A percentile compares a stretch with the other conserved stretches of the same genome.
phyloP scores from a whole-genome alignment of 2,888 invertebrate species.

The Acleris laterana region DNA sequence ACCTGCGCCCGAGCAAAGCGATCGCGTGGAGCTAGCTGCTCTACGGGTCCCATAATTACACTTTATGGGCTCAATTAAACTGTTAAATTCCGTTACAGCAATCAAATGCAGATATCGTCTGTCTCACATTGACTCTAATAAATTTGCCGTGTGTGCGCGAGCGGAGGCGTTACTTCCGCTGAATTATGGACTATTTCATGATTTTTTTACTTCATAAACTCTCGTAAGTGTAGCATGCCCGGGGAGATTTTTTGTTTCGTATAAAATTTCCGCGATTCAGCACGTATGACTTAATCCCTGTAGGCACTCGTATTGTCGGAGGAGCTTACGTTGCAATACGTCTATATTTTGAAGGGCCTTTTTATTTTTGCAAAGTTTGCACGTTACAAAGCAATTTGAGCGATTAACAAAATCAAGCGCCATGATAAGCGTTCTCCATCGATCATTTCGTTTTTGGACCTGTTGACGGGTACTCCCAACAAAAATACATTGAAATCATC shows the following conservation, averaged over 20 bases:
- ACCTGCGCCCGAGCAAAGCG: conserved; percentile 1
- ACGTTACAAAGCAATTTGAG: conserved; percentile 24
- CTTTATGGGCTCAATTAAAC: conserved; percentile 33
- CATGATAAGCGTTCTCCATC: not conserved
- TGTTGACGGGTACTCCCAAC: not conserved
- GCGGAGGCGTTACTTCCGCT: conserved; percentile 57
- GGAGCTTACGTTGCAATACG: conserved; percentile 38
- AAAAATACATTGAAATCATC: not conserved
- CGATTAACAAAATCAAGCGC: conserved; percentile 30
- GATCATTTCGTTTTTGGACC: not conserved
- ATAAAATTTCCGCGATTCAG: conserved; percentile 35
- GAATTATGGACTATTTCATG: conserved; percentile 58
- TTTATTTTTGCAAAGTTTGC: conserved; percentile 30
- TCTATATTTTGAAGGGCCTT: conserved; percentile 34
- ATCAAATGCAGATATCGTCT: conserved; percentile 60
- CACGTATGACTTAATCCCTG: conserved; percentile 37
- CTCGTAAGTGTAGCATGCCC: conserved; percentile 29
- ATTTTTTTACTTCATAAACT: conserved; percentile 46
- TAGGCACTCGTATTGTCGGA: conserved; percentile 38
- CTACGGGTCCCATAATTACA: conserved; percentile 16
- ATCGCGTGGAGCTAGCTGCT: conserved; percentile 14
- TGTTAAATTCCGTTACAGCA: conserved; percentile 42
- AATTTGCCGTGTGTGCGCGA: conserved; percentile 57
- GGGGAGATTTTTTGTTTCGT: conserved; percentile 24
- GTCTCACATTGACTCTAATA: conserved; percentile 55